Base-by-base conservation (phyloP, 2,888 invertebrate genomes). In the Timema podura region DNA sequence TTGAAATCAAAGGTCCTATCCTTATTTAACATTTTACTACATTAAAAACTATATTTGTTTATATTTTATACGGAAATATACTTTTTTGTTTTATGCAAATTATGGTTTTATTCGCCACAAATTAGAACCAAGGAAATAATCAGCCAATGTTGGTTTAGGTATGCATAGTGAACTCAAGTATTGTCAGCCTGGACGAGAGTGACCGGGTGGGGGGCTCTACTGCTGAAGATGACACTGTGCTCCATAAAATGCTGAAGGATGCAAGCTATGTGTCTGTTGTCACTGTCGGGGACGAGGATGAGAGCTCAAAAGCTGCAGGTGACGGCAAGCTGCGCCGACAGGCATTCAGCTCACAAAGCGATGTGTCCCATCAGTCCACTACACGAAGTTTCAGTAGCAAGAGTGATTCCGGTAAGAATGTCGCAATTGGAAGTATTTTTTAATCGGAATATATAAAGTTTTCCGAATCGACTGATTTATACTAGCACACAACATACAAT, bases 181-280 rank as follows among this genome's bases (percentile, higher is more conserved):
- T 83, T 72, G 86, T 87, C 66, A 85, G 67, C 47, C 44, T 68
- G 16, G 51, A 65, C n/a, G 69, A 71, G 49, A 13, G 65, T 13
- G 51, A 15, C 8, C 16, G 30, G n/a, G n/a, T 64, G 47, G 45
- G 61, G 13, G 70, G 67, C 15, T 47, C 64, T 2, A 64, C 49
- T 77, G 77, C 68, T 74, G 76, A 68, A 45, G 72, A 74, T 59
- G 80, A 85, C 70, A 83, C 80, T 10, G 64, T 54, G 8, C 48
- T 54, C 49, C 65, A 45, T 13, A 64, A 59, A 49, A 65, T 54
- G 10, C 16, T 44, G 10, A 48, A 67, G 80, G 94, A 95, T 81
- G 93, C 92, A 74, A 94, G 93, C 79, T 95, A 95, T 82, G 94
- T 95, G 70, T 95, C 95, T 0, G 95, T 95, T 71, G 94, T 95